Conservation (phyloP, 1,140 invertebrate genomes). For the Zaprionus gabonicus region DNA sequence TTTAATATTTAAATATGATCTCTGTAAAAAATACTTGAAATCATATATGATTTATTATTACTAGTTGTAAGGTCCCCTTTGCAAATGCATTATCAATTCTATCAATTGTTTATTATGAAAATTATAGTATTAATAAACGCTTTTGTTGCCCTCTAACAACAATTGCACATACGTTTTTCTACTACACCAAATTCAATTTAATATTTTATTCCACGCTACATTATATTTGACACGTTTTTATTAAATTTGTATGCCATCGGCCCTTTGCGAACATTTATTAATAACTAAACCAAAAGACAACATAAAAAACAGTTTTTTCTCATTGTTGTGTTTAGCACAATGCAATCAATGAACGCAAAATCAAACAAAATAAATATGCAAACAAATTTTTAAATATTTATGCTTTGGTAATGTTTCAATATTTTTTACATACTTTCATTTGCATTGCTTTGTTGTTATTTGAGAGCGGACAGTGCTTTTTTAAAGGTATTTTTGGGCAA, state of each 20-base stretch:
- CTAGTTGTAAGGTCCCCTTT: not conserved
- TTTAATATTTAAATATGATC: constrained; percentile 13
- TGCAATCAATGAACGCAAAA: constrained; percentile 7
- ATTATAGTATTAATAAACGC: constrained; percentile 21
- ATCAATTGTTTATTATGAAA: constrained; percentile 21
- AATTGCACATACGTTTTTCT: constrained; percentile 24
- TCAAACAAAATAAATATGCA: constrained; percentile 33
- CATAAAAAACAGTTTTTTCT: constrained; percentile 10
- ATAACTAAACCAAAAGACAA: constrained; percentile 25
- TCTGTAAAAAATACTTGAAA: constrained; percentile 6
- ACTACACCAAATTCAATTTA: constrained; percentile 23
- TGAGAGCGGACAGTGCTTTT: constrained; percentile 3
- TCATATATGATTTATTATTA: constrained; percentile 11
- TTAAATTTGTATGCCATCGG: constrained; percentile 56
- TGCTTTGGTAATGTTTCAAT: constrained; percentile 37
- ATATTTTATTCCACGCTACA: constrained; percentile 35
- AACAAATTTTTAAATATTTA: constrained; percentile 54
- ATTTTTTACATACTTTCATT: constrained; percentile 22
- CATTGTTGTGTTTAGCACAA: constrained; percentile 26
- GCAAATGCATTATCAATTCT: not conserved
- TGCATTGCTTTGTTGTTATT: constrained; percentile 23
- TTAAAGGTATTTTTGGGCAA: constrained; percentile 27
- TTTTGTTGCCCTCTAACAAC: constrained; percentile 15
- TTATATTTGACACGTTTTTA: constrained; percentile 40
- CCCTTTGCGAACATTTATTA: constrained; percentile 46